Conservation (phyloP, 2,113 vertebrate genomes). For the Melanostigma gelatinosum region DNA sequence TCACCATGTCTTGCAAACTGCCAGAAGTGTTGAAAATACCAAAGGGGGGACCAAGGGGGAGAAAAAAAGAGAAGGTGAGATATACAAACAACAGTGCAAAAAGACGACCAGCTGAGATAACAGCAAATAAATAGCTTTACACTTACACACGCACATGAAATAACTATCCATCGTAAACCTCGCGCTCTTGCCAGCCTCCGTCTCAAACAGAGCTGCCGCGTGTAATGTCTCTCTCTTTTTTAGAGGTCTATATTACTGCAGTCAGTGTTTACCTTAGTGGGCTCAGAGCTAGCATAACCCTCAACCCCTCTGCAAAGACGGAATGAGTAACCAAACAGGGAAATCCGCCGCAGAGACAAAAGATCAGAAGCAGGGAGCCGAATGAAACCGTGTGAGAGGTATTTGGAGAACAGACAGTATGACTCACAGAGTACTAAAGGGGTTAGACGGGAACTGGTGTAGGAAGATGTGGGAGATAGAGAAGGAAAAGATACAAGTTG, state of each 20-base stretch:
- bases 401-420: constrained; percentile 40
- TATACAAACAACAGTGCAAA: constrained; percentile 36
- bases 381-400: constrained; percentile 59
- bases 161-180: constrained; percentile 40
- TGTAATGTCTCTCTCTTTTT: constrained; percentile 51
- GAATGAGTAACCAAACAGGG: constrained; percentile 59
- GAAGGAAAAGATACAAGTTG: constrained; percentile 41
- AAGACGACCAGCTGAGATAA: constrained; percentile 41
- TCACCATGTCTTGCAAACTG: constrained; percentile 99
- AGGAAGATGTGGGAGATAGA: constrained; percentile 41
- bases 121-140: constrained; percentile 44
- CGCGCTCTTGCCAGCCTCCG: constrained; percentile 19
- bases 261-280: constrained; percentile 67
- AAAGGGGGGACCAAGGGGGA: constrained; percentile 28
- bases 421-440: constrained; percentile 45
- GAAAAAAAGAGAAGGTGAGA: constrained; percentile 58
- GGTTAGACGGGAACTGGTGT: constrained; percentile 43
- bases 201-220: constrained; percentile 42
- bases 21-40: constrained; percentile 65
- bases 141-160: constrained; percentile 29
- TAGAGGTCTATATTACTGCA: constrained; percentile 43
- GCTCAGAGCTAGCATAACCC: constrained; percentile 59
- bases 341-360: constrained; percentile 48
- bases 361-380: constrained; percentile 53
- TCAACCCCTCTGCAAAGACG: constrained; percentile 63